Percentiles rank a stretch among this genome's conserved stretches.
phyloP scores from a whole-genome alignment of 2,797 vertebrate genomes.

The Lutjanus argentimaculatus region DNA sequence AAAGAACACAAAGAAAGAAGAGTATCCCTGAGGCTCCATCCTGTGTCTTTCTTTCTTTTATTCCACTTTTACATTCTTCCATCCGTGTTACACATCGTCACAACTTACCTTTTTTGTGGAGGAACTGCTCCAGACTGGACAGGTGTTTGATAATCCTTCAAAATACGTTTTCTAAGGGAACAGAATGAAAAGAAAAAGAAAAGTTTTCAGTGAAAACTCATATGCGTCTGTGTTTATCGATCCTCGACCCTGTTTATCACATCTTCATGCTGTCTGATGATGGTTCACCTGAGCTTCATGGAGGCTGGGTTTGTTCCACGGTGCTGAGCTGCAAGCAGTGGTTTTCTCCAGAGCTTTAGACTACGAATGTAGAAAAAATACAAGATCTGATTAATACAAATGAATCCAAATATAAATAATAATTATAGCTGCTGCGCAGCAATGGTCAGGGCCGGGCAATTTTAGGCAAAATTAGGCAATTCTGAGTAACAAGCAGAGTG shows the following conservation, averaged over 20 bases:
- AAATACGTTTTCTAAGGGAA: neutral
- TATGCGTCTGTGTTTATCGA: neutral
- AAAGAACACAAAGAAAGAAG: neutral
- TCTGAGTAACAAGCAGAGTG: too few relatives aligned
- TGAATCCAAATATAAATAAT: too few relatives aligned
- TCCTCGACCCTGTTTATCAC: too few relatives aligned
- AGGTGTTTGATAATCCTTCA: neutral
- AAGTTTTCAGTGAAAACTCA: neutral
- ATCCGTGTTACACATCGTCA: too few relatives aligned
- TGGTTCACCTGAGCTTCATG: neutral
- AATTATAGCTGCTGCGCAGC: too few relatives aligned
- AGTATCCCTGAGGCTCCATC: neutral
- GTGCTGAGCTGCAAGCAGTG: neutral
- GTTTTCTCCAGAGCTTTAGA: neutral
- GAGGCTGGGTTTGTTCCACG: conserved; percentile 10
- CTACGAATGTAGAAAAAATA: neutral
- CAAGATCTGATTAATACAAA: neutral
- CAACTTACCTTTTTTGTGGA: neutral
- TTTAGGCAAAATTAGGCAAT: too few relatives aligned
- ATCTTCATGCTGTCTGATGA: neutral
- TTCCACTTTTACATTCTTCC: neutral
- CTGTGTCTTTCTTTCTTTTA: neutral
- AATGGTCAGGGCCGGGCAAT: too few relatives aligned
- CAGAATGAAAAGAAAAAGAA: neutral
- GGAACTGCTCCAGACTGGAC: too few relatives aligned